Evolutionary conservation across 2,113 vertebrate genomes (phyloP).

Genomic region (Scolopax mira): DNA sequence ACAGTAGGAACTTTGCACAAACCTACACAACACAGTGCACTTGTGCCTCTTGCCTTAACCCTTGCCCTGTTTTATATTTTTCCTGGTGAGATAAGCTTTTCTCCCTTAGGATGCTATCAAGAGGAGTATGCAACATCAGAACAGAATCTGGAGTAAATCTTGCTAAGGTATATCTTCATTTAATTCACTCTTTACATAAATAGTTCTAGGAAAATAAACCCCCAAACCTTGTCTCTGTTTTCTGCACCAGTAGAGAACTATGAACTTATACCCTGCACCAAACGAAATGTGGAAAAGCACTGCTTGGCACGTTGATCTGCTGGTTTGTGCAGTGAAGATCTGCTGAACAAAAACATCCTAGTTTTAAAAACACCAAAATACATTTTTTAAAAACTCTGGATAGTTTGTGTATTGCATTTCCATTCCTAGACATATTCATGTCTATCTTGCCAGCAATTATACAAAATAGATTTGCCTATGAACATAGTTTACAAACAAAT

Average conservation of each 20-base stretch:
- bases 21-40: neutral
- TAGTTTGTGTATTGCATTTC: constrained; percentile 24
- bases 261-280: neutral
- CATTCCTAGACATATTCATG: constrained; percentile 53
- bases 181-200: constrained; percentile 24
- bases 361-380: neutral
- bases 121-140: constrained; percentile 5
- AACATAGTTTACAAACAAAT: constrained; percentile 36
- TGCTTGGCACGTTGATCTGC: neutral
- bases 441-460: constrained; percentile 54
- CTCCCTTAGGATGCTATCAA: neutral
- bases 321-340: neutral
- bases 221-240: neutral
- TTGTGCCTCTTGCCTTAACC: neutral
- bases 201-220: neutral
- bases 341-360: constrained; percentile 3
- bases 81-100: neutral
- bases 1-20: neutral
- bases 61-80: neutral
- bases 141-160: neutral
- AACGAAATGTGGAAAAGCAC: neutral
- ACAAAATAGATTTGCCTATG: constrained; percentile 30
- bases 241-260: neutral
- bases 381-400: neutral
- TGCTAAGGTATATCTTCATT: constrained; percentile 7